phyloP scores from a whole-genome alignment of 2,888 invertebrate genomes.

The Nineta flava region DNA sequence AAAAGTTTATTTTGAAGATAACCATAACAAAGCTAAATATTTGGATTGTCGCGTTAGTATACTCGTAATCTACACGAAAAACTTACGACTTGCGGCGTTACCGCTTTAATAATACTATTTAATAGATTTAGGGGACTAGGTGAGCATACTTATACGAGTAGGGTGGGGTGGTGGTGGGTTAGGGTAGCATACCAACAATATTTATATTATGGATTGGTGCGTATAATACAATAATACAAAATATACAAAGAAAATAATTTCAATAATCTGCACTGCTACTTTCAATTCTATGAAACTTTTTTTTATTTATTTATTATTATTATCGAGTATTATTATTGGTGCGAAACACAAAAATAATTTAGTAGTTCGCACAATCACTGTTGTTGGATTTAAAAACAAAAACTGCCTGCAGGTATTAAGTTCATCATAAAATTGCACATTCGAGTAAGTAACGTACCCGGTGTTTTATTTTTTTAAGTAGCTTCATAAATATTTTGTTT shows the following conservation, averaged over 20 bases:
- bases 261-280: neutral
- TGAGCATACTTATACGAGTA: no score
- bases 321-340: neutral
- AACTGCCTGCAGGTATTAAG: neutral
- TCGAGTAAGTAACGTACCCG: neutral
- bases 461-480: no score
- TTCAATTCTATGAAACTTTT: neutral
- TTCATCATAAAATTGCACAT: neutral
- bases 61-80: no score
- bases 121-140: no score
- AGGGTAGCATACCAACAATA: neutral
- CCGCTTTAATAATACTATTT: no score
- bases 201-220: neutral
- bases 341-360: neutral
- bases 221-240: neutral
- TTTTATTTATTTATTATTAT: neutral
- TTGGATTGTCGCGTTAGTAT: no score
- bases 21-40: no score
- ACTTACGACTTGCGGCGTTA: no score
- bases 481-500: no score
- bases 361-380: neutral
- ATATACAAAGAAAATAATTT: neutral
- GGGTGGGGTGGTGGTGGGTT: no score
- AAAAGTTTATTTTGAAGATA: no score
- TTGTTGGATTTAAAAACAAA: neutral